Evolutionary conservation across 23 tunicate species (phyloP), one percentile per base, ranked within the genome.

Genomic region (Halocynthia aurantium): DNA sequence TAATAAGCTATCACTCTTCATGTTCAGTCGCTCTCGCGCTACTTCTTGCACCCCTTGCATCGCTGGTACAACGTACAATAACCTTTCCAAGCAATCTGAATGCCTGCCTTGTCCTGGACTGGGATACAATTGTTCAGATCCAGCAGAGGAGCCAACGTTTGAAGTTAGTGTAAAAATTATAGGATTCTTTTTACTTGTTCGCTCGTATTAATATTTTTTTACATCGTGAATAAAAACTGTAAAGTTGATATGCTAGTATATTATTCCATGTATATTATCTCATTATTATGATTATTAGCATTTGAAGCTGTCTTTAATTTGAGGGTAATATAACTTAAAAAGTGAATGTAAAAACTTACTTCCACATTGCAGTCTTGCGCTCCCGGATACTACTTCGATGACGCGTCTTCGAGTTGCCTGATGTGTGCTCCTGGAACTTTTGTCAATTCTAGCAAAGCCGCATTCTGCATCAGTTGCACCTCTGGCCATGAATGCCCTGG

Each of bases 401-500:
- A 31, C 53, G 90, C 55, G 7, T 62, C 62, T 67, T 52, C 62
- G 7, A 77, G 61, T 15, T 90, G 97, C 63, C 51, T 58, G 63
- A 61, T 58, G 53, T 90, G 97, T 76, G 62, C 81, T n/a, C 86
- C 97, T 69, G 97, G 90, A 6, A 76, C 77, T 6, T 90, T 76
- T 69, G 57, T 81, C 31, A 70, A 76, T 22, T 15, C 17, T 8
- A 69, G 67, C 55, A 86, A 80, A 40, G 22, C 82, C 11, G 8
- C 55, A 0, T 52, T 60, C 40, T 92, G 98, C 75, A 40, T 68
- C 8, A 18, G 53, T 10, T 92, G 98, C 65, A 85, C 98, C 8
- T 92, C 81, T 10, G 98, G 98, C 7, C 53, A 57, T 78, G 66
- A 82, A 21, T 92, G 98, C 71, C 89, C 88, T 55, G 88, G 97